Evolutionary conservation across 2,113 vertebrate species (phyloP).

Genomic region (Euleptes europaea): DNA sequence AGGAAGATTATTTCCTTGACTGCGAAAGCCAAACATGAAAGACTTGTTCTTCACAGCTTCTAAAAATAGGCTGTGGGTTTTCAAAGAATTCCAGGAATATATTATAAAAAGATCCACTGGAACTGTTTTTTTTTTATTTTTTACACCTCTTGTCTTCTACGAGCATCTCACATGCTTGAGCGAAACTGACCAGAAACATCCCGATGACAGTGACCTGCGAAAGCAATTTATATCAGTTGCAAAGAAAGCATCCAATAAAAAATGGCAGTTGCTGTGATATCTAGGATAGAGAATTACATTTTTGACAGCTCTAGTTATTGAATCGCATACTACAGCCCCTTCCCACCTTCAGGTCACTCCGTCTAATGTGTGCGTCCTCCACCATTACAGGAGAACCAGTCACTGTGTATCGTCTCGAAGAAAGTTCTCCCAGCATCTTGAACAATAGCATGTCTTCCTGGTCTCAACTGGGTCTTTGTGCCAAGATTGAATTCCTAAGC

Average conservation of each 20-base stretch:
- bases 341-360: not conserved
- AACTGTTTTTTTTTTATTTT: not conserved
- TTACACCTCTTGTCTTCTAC: constrained; percentile 12
- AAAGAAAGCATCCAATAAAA: not conserved
- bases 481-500: constrained; percentile 98
- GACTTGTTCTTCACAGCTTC: not conserved
- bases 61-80: not conserved
- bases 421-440: constrained; percentile 94
- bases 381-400: constrained; percentile 87
- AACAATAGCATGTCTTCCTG: constrained; percentile 99
- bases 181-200: not conserved
- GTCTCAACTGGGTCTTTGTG: constrained; percentile 95
- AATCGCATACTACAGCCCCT: too few species aligned
- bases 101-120: not conserved
- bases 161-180: constrained; percentile 21
- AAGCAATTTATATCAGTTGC: not conserved
- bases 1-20: not conserved
- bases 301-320: too few species aligned
- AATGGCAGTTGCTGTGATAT: not conserved
- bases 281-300: not conserved
- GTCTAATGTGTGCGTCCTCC: constrained; percentile 15
- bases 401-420: constrained; percentile 95
- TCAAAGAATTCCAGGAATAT: constrained; percentile 15
- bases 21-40: not conserved
- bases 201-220: not conserved